Conservation (phyloP, 2,113 vertebrate species). For the Penelope pileata region DNA sequence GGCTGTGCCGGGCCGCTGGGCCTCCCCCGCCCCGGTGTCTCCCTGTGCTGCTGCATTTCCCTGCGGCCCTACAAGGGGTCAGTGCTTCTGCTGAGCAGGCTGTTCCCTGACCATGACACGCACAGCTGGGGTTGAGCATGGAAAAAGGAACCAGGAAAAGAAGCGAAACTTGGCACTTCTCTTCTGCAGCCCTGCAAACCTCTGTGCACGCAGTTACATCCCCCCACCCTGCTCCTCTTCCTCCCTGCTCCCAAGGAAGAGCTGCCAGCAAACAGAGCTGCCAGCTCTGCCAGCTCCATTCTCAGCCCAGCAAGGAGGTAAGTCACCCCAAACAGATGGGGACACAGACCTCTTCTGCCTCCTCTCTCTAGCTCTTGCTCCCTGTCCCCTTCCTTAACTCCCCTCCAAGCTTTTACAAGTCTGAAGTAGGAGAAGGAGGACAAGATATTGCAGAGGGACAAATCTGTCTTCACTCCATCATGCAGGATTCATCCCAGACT, state of each 20-base stretch:
- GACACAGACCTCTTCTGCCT: background rate
- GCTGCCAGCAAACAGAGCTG: background rate
- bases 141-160: background rate
- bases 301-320: constrained; percentile 15
- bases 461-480: background rate
- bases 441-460: accelerated
- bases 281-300: background rate
- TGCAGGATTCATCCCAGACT: too few relatives aligned
- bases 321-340: background rate
- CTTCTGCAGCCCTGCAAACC: background rate
- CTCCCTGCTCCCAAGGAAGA: background rate
- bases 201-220: background rate
- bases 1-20: background rate
- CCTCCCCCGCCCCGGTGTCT: too few relatives aligned
- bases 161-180: background rate
- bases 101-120: background rate
- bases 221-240: background rate
- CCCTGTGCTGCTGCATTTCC: background rate
- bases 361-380: background rate
- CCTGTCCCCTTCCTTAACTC: background rate
- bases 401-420: background rate
- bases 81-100: background rate
- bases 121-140: accelerated
- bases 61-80: background rate
- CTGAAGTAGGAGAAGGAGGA: background rate